These are phyloP conservation scores for Chunga burmeisteri DNA, from an alignment of 2,113 vertebrate species.

Conservation along the genomic window DNA sequence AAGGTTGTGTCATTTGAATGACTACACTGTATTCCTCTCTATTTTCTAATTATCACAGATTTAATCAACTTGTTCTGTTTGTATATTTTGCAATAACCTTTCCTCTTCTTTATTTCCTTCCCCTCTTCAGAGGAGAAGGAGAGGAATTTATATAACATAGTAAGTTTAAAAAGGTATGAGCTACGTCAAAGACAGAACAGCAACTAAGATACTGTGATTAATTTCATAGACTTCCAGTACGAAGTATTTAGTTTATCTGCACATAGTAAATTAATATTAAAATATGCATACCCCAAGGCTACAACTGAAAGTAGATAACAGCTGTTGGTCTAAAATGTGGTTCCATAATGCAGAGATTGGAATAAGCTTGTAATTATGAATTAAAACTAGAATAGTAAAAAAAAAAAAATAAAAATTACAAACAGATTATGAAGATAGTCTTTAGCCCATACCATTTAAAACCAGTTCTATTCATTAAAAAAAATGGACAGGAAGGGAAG, in stretches of 20 bases:
- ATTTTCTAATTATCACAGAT: slow-evolving; percentile 49
- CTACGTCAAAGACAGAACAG: slow-evolving; percentile 76
- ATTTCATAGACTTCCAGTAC: slow-evolving; percentile 80
- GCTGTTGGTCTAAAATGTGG: slow-evolving; percentile 81
- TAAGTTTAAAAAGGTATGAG: slow-evolving; percentile 62
- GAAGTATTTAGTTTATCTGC: slow-evolving; percentile 81
- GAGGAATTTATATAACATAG: not conserved
- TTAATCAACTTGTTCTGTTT: slow-evolving; percentile 39
- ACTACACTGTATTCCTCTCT: not conserved
- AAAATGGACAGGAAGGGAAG: not conserved
- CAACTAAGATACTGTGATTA: slow-evolving; percentile 82
- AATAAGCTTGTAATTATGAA: slow-evolving; percentile 83
- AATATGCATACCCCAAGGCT: slow-evolving; percentile 79
- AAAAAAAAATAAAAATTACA: slow-evolving; percentile 56
- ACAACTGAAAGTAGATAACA: slow-evolving; percentile 76
- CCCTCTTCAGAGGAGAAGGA: not conserved
- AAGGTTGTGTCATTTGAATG: slow-evolving; percentile 53
- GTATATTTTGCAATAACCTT: slow-evolving; percentile 51
- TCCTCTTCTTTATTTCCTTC: not conserved
- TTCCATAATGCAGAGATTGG: slow-evolving; percentile 75
- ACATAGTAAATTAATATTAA: slow-evolving; percentile 83
- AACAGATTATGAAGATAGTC: slow-evolving; percentile 42
- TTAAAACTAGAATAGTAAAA: slow-evolving; percentile 70
- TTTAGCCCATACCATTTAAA: slow-evolving; percentile 61
- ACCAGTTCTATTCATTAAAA: slow-evolving; percentile 40